Percentiles rank a stretch among this genome's conserved stretches.
Evolutionary conservation across 1,140 invertebrate species (phyloP).

Genomic region (Trachymyrmex septentrionalis): DNA sequence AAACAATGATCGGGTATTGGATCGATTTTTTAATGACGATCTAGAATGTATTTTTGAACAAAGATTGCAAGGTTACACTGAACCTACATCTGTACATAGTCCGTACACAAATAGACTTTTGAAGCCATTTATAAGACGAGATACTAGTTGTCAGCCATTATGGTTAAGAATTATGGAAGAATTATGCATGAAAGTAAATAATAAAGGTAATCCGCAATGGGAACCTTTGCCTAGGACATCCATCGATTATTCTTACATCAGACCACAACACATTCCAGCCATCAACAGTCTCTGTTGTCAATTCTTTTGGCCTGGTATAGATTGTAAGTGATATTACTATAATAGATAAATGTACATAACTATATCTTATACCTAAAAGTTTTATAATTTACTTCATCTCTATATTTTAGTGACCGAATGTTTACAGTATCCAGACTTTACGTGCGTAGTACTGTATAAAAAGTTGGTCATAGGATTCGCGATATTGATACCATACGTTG

Average conservation of each 20-base stretch:
- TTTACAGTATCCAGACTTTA: constrained; percentile 96
- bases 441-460: constrained; percentile 94
- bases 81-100: constrained; percentile 87
- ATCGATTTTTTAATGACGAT: constrained; percentile 83
- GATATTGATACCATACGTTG: constrained; percentile 94
- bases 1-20: constrained; percentile 82
- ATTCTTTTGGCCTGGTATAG: constrained; percentile 97
- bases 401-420: constrained; percentile 93
- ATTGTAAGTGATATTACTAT: constrained; percentile 89
- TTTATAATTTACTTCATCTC: constrained; percentile 25
- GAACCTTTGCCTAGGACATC: constrained; percentile 83
- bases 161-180: constrained; percentile 92
- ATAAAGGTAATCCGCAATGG: constrained; percentile 87
- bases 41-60: constrained; percentile 81
- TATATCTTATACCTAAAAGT: background rate
- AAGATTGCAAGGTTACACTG: constrained; percentile 86
- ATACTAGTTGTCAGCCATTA: constrained; percentile 88
- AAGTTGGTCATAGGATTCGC: constrained; percentile 95
- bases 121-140: constrained; percentile 93
- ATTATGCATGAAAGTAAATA: constrained; percentile 89
- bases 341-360: background rate
- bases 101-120: constrained; percentile 90
- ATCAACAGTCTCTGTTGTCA: constrained; percentile 93
- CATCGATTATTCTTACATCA: constrained; percentile 95
- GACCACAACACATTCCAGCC: constrained; percentile 94